phyloP scores from a whole-genome alignment of 1,140 invertebrate species.

The Drosophila aff. region DNA sequence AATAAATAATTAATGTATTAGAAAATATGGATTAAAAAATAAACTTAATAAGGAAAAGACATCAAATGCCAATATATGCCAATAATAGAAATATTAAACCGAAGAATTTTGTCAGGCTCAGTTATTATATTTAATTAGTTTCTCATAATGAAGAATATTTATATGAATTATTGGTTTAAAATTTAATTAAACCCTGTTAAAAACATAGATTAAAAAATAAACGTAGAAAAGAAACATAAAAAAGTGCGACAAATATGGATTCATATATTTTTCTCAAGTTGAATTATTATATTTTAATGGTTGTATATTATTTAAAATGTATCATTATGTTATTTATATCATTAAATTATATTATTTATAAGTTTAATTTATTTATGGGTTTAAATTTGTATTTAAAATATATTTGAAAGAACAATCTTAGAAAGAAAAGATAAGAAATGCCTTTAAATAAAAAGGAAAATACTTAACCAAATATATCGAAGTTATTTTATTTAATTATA shows the following conservation, averaged over 20 bases:
- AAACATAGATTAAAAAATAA: too few species aligned
- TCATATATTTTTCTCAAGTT: neutral
- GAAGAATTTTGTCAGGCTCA: neutral
- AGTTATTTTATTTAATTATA: neutral
- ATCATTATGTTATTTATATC: neutral
- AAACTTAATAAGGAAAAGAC: neutral
- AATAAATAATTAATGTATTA: neutral
- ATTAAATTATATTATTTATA: neutral
- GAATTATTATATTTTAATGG: neutral
- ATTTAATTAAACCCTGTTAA: too few species aligned
- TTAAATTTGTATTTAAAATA: neutral
- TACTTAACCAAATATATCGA: neutral
- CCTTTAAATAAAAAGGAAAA: too few species aligned
- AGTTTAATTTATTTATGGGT: neutral
- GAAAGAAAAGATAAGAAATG: too few species aligned
- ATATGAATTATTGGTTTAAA: neutral
- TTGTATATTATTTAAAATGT: neutral
- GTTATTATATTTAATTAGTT: neutral
- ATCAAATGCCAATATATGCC: neutral
- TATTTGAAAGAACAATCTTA: too few species aligned
- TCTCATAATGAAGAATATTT: neutral
- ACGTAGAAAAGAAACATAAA: neutral
- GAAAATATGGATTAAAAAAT: neutral
- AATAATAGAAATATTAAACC: neutral
- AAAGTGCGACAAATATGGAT: neutral